Evolutionary conservation across 92 coral and sea anemone species (phyloP).

Genomic region (Epizoanthus rinbou): DNA sequence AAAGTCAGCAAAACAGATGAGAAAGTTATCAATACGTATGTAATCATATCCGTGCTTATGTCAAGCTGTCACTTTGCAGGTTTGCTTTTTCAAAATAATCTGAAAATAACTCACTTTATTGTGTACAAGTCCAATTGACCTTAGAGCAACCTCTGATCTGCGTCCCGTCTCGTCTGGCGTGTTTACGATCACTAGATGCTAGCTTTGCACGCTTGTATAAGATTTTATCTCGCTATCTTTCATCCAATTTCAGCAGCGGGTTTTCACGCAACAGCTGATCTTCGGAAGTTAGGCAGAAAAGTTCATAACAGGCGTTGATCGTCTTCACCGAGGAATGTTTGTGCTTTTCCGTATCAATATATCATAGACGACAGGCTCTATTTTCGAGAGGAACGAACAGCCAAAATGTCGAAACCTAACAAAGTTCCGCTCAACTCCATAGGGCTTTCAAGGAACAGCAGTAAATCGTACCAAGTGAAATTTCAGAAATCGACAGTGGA

Average conservation of each 20-base stretch:
- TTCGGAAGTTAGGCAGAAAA: not conserved
- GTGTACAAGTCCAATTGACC: not conserved
- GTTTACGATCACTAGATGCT: not conserved
- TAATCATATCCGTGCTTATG: not conserved
- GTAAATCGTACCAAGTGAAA: constrained; percentile 60
- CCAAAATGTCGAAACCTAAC: constrained; percentile 28
- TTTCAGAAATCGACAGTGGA: constrained; percentile 69
- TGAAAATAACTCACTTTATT: not conserved
- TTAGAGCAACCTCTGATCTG: not conserved
- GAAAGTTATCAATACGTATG: not conserved
- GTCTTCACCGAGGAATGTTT: not conserved
- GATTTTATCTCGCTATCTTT: not conserved
- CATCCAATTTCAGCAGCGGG: not conserved
- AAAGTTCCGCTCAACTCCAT: constrained; percentile 20
- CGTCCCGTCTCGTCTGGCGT: not conserved
- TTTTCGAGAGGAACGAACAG: not conserved
- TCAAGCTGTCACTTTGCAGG: constrained; percentile 1
- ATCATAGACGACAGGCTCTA: not conserved
- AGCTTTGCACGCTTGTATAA: too few species aligned
- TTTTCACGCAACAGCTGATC: not conserved
- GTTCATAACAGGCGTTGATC: not conserved
- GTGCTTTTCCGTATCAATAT: not conserved
- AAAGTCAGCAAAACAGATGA: not conserved
- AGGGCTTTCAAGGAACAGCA: constrained; percentile 71
- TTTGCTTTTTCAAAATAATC: too few species aligned